These are phyloP conservation scores for Torymus aiolomorphi DNA, from an alignment of 2,888 invertebrate genomes.

Conservation along the genomic window DNA sequence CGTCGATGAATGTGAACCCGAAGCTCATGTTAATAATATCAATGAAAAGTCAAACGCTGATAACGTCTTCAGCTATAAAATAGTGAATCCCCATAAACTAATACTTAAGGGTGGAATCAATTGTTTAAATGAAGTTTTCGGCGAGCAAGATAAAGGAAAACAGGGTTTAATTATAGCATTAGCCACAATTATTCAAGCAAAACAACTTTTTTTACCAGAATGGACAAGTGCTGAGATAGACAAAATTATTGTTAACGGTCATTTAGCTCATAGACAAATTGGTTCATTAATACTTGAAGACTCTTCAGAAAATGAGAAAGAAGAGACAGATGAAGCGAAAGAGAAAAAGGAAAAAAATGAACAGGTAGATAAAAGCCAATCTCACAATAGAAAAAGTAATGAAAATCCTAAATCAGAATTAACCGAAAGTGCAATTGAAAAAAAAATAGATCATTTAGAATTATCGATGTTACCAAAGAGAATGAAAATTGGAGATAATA, in stretches of 20 bases:
- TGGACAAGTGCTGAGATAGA: conserved; percentile 61
- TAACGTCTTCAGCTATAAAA: conserved; percentile 59
- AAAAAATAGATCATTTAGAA: conserved; percentile 63
- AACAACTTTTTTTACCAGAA: conserved; percentile 60
- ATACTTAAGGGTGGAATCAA: conserved; percentile 66
- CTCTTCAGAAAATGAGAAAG: conserved; percentile 27
- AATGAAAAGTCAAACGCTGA: neutral
- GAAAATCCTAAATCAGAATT: too few relatives aligned
- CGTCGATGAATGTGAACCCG: conserved; percentile 10
- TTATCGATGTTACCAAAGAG: conserved; percentile 66
- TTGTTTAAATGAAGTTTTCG: conserved; percentile 61
- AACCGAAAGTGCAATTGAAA: neutral
- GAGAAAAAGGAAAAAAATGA: conserved; percentile 59
- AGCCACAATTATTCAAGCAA: conserved; percentile 65
- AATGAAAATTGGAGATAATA: conserved; percentile 63
- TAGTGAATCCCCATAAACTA: conserved; percentile 66
- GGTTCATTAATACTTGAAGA: conserved; percentile 65
- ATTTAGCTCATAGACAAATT: conserved; percentile 61
- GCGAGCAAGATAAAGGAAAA: conserved; percentile 61
- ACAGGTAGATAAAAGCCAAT: too few relatives aligned
- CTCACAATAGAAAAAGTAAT: too few relatives aligned
- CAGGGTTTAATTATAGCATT: conserved; percentile 68
- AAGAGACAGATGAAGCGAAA: conserved; percentile 56
- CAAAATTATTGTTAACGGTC: conserved; percentile 57
- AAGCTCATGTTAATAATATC: neutral